phyloP scores from a whole-genome alignment of 2,888 invertebrate species.

The Trachelus troglodyta region DNA sequence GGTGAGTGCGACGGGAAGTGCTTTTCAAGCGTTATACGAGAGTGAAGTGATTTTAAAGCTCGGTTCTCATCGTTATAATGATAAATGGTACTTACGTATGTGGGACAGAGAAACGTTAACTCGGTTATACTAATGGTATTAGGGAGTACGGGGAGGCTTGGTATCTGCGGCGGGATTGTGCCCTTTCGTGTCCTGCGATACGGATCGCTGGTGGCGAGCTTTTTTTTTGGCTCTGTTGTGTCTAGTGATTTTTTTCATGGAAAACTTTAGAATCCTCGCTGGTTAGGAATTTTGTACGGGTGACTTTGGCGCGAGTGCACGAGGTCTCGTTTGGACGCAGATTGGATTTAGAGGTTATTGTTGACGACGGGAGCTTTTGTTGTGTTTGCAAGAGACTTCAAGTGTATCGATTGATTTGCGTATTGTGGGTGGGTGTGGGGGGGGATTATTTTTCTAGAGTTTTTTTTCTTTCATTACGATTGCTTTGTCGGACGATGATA shows the following conservation, averaged over 20 bases:
- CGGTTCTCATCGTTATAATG: neutral
- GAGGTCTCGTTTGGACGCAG: neutral
- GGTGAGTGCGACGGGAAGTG: neutral
- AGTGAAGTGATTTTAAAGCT: neutral
- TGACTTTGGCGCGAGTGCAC: neutral
- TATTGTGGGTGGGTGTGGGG: no score
- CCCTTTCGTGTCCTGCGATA: neutral
- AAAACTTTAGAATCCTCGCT: neutral
- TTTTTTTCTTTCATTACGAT: neutral
- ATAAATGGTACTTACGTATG: neutral
- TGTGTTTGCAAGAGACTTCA: neutral
- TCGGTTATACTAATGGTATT: constrained; percentile 59
- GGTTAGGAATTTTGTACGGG: neutral
- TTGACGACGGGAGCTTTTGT: neutral
- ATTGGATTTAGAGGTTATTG: neutral
- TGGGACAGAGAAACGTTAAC: constrained; percentile 40
- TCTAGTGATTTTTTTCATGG: neutral
- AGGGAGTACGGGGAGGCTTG: constrained; percentile 40
- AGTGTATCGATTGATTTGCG: neutral
- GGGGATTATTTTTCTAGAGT: neutral
- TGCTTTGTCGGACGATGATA: neutral
- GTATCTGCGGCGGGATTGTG: constrained; percentile 1
- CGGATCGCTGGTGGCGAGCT: neutral
- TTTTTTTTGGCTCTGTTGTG: neutral
- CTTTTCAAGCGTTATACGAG: neutral